Evolutionary conservation across 1,140 invertebrate genomes (phyloP).

Genomic region (Papilio machaon): DNA sequence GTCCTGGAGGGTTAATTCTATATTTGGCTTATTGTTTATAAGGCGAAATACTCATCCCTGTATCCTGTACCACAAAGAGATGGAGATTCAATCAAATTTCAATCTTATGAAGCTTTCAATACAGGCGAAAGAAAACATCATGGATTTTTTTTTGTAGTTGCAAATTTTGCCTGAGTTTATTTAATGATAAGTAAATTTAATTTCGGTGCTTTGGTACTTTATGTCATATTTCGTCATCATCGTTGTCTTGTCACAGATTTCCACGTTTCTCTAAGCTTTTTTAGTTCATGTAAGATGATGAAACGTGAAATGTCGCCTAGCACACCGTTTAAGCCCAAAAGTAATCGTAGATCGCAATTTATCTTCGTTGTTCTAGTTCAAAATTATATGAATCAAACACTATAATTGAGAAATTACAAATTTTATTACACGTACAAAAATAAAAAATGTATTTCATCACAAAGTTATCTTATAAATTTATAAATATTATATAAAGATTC

Average conservation of each 20-base stretch:
- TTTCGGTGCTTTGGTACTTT: background rate
- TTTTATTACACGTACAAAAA: constrained; percentile 10
- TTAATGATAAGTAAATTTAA: background rate
- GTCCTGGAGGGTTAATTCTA: constrained; percentile 64
- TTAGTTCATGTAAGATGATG: too few relatives aligned
- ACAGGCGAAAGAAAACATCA: background rate
- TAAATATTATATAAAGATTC: background rate
- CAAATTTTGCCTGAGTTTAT: background rate
- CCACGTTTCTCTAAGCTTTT: too few relatives aligned
- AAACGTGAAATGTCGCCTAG: too few relatives aligned
- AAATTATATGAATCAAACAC: background rate
- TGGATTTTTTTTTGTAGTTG: background rate
- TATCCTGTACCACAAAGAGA: constrained; percentile 19
- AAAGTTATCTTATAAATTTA: background rate
- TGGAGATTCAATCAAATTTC: background rate
- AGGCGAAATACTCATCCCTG: constrained; percentile 43
- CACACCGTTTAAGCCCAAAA: too few relatives aligned
- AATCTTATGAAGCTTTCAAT: background rate
- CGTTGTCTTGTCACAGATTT: too few relatives aligned
- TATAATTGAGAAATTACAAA: constrained; percentile 10
- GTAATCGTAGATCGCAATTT: too few relatives aligned
- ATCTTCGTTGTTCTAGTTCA: too few relatives aligned
- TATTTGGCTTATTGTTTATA: constrained; percentile 61
- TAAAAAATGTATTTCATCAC: background rate
- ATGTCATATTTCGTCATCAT: too few relatives aligned